phyloP scores from a whole-genome alignment of 2,113 vertebrate genomes.

The Cairina moschata region DNA sequence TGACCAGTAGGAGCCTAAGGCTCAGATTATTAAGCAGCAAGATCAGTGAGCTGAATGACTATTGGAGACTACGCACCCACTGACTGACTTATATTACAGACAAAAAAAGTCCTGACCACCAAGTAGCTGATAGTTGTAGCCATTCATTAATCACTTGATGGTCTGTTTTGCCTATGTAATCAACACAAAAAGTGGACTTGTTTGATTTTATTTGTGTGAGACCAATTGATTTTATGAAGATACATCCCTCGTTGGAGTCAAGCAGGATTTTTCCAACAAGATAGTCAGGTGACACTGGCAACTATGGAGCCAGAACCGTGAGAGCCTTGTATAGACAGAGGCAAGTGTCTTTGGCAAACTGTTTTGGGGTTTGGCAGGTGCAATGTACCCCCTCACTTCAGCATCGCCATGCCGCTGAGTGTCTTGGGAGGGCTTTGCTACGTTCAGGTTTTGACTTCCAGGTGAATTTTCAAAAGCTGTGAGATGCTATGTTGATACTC shows the following conservation, averaged over 20 bases:
- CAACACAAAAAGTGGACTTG: neutral
- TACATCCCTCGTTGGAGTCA: neutral
- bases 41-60: neutral
- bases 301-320: neutral
- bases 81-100: neutral
- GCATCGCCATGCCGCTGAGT: accelerated
- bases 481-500: neutral
- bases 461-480: neutral
- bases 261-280: neutral
- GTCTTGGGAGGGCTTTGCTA: neutral
- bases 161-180: neutral
- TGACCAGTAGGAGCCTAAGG: constrained; percentile 28
- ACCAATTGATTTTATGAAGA: neutral
- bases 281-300: neutral
- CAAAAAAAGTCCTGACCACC: neutral
- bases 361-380: neutral
- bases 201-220: constrained; percentile 16
- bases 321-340: neutral
- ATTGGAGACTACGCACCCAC: neutral
- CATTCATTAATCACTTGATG: neutral
- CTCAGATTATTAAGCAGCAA: neutral
- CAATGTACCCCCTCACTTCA: neutral
- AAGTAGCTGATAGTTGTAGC: neutral
- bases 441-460: neutral
- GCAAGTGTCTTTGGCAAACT: neutral